Base-by-base conservation (phyloP, 2,888 invertebrate species). In the Himalopsyche japonica region DNA sequence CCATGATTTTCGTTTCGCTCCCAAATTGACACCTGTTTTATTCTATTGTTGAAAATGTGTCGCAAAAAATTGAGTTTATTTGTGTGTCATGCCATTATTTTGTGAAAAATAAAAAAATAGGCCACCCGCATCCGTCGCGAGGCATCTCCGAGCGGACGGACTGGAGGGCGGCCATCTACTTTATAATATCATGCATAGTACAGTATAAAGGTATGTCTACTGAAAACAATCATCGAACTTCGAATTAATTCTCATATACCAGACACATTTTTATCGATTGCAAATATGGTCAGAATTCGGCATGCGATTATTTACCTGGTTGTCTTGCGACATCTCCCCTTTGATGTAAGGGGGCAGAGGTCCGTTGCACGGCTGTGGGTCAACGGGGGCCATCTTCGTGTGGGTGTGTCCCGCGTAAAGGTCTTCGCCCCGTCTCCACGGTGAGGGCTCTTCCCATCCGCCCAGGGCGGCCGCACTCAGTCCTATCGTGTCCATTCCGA, bases 341-440 rank as follows among this genome's bases (percentile, higher is more conserved):
- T 89, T 87, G 86, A 88, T 89, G 88, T 85, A 88, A 88, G 87
- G 88, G 1, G 90, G 89, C 34, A 89, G 89, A 1, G 91, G 90
- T 49, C 93, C 92, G 49, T 70, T 70, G 70, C 91, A 89, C 32
- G 91, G 90, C 86, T 91, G 92, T 24, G 90, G 89, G 84, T 89
- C 89, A 79, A 89, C 89, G 88, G 90, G 90, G 88, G 92, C 91
- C 89, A 91, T 92, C 90, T 90, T 93, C 90, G 91, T 92, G 89
- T 93, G 92, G 87, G 91, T 90, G 89, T 94, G 94, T 0, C 93
- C 93, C 82, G 94, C 94, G 90, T 95, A 95, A 86, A 95, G 92
- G 90, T 94, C 93, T 86, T 89, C 89, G 80, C 89, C 91, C 27
- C 70, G 70, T 88, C 79, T 86, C 27, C 84, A 80, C 32, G 78